phyloP scores from a whole-genome alignment of 1,140 invertebrate genomes.

The Gryon sp. region DNA sequence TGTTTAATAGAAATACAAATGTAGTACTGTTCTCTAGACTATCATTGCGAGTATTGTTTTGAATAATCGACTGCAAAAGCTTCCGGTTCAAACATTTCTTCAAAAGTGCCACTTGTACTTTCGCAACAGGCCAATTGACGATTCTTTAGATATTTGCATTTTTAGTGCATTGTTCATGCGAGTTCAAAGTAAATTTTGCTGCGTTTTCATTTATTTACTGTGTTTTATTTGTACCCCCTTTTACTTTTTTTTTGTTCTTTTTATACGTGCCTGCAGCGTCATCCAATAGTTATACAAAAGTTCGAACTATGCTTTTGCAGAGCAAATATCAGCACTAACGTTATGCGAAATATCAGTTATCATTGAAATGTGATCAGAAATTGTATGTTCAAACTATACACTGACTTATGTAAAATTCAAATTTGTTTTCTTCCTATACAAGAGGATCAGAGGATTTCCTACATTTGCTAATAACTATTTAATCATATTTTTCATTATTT shows the following conservation, averaged over 20 bases:
- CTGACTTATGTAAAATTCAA: slow-evolving; percentile 36
- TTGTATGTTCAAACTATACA: slow-evolving; percentile 29
- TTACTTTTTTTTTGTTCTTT: no score
- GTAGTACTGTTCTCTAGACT: slow-evolving; percentile 30
- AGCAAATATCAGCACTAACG: slow-evolving; percentile 42
- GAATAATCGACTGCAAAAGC: slow-evolving; percentile 31
- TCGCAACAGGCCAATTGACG: slow-evolving; percentile 35
- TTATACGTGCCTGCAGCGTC: slow-evolving; percentile 7
- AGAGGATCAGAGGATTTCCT: no score
- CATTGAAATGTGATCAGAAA: slow-evolving; percentile 35
- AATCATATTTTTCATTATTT: no score
- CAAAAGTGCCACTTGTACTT: slow-evolving; percentile 37
- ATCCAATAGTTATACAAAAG: slow-evolving; percentile 23
- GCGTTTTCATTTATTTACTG: slow-evolving; percentile 50
- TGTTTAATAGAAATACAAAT: slow-evolving; percentile 36
- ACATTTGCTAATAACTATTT: no score
- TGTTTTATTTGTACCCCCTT: no score
- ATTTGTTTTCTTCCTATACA: slow-evolving; percentile 7
- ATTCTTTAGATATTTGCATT: slow-evolving; percentile 50
- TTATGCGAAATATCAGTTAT: slow-evolving; percentile 44
- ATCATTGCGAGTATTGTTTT: slow-evolving; percentile 26
- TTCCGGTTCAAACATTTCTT: slow-evolving; percentile 34
- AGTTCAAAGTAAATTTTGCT: slow-evolving; percentile 54
- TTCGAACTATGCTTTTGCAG: slow-evolving; percentile 25
- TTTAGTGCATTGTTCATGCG: slow-evolving; percentile 40